Percentiles rank a stretch among this genome's conserved stretches.
Evolutionary conservation across 2,113 vertebrate genomes (phyloP).

Genomic region (Oncorhynchus mykiss): DNA sequence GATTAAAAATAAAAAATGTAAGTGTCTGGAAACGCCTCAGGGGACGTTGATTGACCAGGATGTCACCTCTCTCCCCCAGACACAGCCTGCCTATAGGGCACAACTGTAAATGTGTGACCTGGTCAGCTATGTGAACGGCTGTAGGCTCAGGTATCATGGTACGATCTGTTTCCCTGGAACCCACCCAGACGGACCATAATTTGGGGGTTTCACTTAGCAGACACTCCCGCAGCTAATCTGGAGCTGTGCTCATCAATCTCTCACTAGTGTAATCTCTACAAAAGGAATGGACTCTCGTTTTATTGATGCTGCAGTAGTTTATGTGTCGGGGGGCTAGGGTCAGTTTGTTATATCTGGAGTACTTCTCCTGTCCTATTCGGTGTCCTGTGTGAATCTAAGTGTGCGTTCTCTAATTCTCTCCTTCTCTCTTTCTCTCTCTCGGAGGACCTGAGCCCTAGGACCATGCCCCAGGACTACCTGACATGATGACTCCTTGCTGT

Average conservation of each 20-base stretch:
- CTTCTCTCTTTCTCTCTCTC: too few species aligned
- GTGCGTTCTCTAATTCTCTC: too few species aligned
- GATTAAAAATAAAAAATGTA: slow-evolving; percentile 26
- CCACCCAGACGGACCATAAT: slow-evolving; percentile 20
- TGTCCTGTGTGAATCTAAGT: too few species aligned
- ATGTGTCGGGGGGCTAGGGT: too few species aligned
- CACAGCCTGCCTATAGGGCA: slow-evolving; percentile 6
- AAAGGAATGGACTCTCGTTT: slow-evolving; percentile 33
- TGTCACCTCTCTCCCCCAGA: slow-evolving; percentile 22
- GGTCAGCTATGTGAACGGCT: slow-evolving; percentile 42
- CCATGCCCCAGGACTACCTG: too few species aligned
- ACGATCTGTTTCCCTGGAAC: slow-evolving; percentile 36
- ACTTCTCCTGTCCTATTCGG: too few species aligned
- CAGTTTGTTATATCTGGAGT: too few species aligned
- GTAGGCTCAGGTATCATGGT: slow-evolving; percentile 15
- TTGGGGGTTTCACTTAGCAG: slow-evolving; percentile 1
- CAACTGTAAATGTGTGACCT: slow-evolving; percentile 12
- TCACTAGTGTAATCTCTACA: slow-evolving; percentile 22
- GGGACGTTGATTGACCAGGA: slow-evolving; percentile 28
- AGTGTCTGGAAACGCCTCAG: slow-evolving; percentile 2
- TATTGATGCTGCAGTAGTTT: too few species aligned
- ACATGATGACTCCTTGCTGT: too few species aligned
- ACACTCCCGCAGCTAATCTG: slow-evolving; percentile 10
- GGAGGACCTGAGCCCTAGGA: too few species aligned
- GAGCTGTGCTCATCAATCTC: slow-evolving; percentile 44